phyloP scores from a whole-genome alignment of 2,797 vertebrate genomes.

The Rhinichthys osculus region DNA sequence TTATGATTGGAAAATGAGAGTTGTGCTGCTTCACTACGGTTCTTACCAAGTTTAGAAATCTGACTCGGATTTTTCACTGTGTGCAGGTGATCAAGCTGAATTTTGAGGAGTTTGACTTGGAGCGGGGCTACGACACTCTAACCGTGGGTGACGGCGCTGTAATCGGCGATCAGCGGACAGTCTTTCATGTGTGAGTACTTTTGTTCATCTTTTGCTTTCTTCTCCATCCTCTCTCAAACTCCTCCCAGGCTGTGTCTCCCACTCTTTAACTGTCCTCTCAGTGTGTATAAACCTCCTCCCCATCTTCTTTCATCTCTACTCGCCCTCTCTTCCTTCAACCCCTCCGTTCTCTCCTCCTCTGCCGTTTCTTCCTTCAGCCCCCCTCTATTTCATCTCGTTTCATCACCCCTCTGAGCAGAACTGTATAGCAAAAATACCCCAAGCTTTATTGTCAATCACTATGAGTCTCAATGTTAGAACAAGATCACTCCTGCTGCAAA shows the following conservation, averaged over 20 bases:
- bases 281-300: conserved; percentile 32
- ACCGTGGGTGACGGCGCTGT: conserved; percentile 93
- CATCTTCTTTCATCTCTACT: conserved; percentile 47
- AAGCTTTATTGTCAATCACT: conserved; percentile 74
- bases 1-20: neutral
- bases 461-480: conserved; percentile 71
- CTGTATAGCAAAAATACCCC: conserved; percentile 72
- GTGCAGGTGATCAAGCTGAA: conserved; percentile 96
- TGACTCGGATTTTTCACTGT: conserved; percentile 27
- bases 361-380: conserved; percentile 41
- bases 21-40: neutral
- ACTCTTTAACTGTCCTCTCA: conserved; percentile 41
- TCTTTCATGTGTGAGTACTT: conserved; percentile 95
- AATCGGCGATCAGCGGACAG: conserved; percentile 95
- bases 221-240: conserved; percentile 54
- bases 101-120: conserved; percentile 98
- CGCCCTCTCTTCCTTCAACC: conserved; percentile 46
- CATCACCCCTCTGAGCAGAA: conserved; percentile 73
- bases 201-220: conserved; percentile 51
- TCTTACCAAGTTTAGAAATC: neutral
- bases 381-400: conserved; percentile 71
- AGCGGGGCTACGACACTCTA: conserved; percentile 96
- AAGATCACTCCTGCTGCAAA: conserved; percentile 67
- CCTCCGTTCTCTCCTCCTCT: conserved; percentile 16
- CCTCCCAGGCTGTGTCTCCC: conserved; percentile 51